Evolutionary conservation across 2,113 vertebrate species (phyloP), one percentile per base, ranked within the genome.

Genomic region (Halcyon senegalensis): DNA sequence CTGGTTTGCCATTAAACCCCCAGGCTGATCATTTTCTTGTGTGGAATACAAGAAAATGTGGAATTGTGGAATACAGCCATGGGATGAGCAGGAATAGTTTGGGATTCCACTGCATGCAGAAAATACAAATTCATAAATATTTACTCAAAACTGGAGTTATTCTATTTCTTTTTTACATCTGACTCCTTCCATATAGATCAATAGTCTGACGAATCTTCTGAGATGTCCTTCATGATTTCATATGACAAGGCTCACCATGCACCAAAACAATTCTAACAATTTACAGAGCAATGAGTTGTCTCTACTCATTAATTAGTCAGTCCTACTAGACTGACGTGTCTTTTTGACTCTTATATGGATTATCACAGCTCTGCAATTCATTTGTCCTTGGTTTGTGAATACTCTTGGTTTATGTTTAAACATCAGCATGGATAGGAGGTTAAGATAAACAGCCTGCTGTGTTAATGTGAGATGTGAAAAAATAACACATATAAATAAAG

Each of bases 391-490:
- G 35, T 88, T 85, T 89, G 7, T 78, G 51, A 75, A 75, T 78
- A 67, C 18, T 66, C 55, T 8, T 43, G 51, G 21, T 23, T 86
- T 59, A 16, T 72, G 33, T 89, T 91, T 94, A 81, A 94, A 84
- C 33, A 55, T 48, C n/a, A 58, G 12, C 63, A n/a, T 31, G 77
- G 37, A 28, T 58, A 37, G 19, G 48, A 75, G 7, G 5, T 44
- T 62, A 77, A 90, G 79, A 77, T 10, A 89, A 89, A 78, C 51
- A 60, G 19, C 48, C 48, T 20, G 5, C n/a, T 43, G 6, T 70
- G 37, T 72, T 91, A 74, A 84, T 33, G 50, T 37, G n/a, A 93
- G 55, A 87, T 60, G 46, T 87, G 69, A 84, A 94, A 92, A 92
- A 92, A n/a, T 74, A 69, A 30, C n/a, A 46, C 76, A 46, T 11